Conservation (phyloP, 2,797 vertebrate genomes). For the Gallirallus australis region DNA sequence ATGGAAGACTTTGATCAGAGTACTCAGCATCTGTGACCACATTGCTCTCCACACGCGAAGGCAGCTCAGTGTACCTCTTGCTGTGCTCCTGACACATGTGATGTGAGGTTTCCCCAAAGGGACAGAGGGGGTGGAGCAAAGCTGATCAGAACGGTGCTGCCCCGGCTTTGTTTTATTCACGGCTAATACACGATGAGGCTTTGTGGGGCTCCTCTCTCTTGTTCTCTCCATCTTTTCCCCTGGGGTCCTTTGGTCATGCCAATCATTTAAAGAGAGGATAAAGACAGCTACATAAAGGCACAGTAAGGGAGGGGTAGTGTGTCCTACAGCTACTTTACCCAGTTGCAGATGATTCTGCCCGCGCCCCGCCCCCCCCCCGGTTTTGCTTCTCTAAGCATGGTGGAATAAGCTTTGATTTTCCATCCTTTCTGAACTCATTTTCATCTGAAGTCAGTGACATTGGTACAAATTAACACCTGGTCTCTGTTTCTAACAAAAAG, state of each 20-base stretch:
- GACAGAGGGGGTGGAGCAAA: not conserved
- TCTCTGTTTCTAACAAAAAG: not conserved
- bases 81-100: not conserved
- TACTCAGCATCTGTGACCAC: not conserved
- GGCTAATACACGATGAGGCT: not conserved
- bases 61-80: not conserved
- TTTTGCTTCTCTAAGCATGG: not conserved
- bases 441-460: slow-evolving; percentile 30
- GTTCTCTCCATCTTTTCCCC: not conserved
- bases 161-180: not conserved
- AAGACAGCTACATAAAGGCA: slow-evolving; percentile 16
- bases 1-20: not conserved
- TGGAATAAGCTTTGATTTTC: not conserved
- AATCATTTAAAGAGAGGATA: slow-evolving; percentile 14
- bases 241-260: not conserved
- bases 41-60: not conserved
- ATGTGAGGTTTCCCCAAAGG: not conserved
- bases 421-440: slow-evolving; percentile 18
- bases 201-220: not conserved
- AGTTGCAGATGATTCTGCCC: not conserved
- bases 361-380: not conserved
- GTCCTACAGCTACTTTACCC: slow-evolving; percentile 7
- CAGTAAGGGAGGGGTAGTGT: not conserved
- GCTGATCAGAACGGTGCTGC: not conserved
- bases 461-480: slow-evolving; percentile 37